Conservation (phyloP, 2,113 vertebrate genomes). For the Junco hyemalis region DNA sequence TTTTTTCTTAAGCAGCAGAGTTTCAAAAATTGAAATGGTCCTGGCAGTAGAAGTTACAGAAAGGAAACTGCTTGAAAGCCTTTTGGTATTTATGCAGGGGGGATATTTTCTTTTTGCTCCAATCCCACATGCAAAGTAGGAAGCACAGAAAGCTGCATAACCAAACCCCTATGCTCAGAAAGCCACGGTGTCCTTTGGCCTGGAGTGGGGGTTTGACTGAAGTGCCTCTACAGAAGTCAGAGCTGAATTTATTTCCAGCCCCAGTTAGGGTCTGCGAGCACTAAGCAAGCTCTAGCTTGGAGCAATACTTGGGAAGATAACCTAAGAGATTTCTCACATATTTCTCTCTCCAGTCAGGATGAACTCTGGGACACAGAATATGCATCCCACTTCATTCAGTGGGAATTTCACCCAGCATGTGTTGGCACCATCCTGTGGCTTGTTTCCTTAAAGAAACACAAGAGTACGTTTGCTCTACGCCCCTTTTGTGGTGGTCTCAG, state of each 20-base stretch:
- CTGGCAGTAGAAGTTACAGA: background rate
- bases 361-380: background rate
- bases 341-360: background rate
- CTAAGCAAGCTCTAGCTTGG: background rate
- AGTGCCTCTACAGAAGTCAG: background rate
- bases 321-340: conserved; percentile 13
- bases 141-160: background rate
- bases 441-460: background rate
- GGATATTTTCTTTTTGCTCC: background rate
- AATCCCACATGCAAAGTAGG: background rate
- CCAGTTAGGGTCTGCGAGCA: background rate
- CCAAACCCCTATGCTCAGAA: background rate
- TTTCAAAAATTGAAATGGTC: background rate
- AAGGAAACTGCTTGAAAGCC: background rate
- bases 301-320: conserved; percentile 42
- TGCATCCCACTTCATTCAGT: background rate
- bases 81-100: background rate
- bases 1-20: background rate
- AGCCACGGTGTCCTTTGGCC: background rate
- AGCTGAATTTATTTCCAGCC: background rate
- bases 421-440: background rate
- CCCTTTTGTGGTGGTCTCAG: conserved; percentile 1
- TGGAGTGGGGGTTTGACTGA: background rate
- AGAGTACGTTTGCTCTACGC: background rate
- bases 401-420: conserved; percentile 39